Conservation (phyloP, 2,888 invertebrate species). For the Leptinotarsa tumamoca region DNA sequence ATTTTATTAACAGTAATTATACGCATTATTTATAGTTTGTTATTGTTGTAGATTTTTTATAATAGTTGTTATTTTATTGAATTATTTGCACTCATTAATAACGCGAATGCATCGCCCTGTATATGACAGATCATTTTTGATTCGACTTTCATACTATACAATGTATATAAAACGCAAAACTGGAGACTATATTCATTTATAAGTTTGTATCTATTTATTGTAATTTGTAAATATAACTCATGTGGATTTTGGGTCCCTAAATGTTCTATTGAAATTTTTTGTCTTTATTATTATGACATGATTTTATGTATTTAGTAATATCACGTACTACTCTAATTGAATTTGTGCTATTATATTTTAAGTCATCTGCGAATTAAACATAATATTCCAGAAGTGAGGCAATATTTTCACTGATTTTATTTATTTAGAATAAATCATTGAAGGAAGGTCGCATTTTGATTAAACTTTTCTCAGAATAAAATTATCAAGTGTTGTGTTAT, state of each 20-base stretch:
- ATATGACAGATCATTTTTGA: neutral
- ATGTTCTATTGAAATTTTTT: neutral
- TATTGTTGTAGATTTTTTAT: neutral
- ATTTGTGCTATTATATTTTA: slow-evolving; percentile 15
- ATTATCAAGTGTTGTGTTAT: no score
- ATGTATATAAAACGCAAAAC: slow-evolving; percentile 11
- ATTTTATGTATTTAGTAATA: neutral
- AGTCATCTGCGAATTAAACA: slow-evolving; percentile 1
- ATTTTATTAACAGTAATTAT: neutral
- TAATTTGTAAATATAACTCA: slow-evolving; percentile 14
- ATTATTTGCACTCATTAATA: neutral
- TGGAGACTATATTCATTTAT: slow-evolving; percentile 14
- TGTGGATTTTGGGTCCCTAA: neutral
- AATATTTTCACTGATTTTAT: slow-evolving; percentile 8
- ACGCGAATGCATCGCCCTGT: slow-evolving; percentile 7
- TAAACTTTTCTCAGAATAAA: neutral
- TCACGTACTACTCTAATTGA: neutral
- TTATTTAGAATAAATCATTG: slow-evolving; percentile 16
- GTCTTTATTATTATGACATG: neutral
- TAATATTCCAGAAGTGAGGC: slow-evolving; percentile 6
- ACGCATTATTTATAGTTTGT: neutral
- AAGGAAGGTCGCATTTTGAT: neutral
- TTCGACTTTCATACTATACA: neutral
- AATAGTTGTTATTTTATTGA: slow-evolving; percentile 13
- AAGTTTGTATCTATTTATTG: slow-evolving; percentile 18